Base-by-base conservation (phyloP, 2,888 invertebrate species). In the Andrena trimmerana region DNA sequence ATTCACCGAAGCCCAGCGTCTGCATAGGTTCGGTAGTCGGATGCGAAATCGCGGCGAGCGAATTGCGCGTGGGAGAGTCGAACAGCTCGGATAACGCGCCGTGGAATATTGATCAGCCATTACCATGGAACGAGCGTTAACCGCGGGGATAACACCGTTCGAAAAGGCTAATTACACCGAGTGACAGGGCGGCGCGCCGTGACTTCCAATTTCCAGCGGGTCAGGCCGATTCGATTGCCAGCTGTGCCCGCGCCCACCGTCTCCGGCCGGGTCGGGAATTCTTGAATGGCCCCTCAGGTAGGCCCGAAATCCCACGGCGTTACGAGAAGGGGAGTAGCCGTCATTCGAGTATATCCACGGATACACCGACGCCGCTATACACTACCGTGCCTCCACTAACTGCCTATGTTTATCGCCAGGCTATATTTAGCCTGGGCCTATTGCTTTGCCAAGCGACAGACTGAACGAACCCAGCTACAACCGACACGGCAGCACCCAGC, bases 391-490 rank as follows among this genome's bases (percentile, higher is more conserved):
- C 89, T 90, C 81, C 89, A 91, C 91, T 92, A 92, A 92, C 92
- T 92, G 92, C 89, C 89, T 88, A 90, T 93, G 91, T 93, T 93
- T 93, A 93, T 93, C 93, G 92, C 88, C 84, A 83, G 73, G 90
- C 92, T 93, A 93, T 92, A 92, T 93, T 92, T 93, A 93, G 92
- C 87, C 85, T 86, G 87, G 90, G 89, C 91, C 42, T 91, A 90
- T 93, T 91, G 91, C 92, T 91, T 88, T 86, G 91, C 90, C 90
- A 87, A 92, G 90, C 91, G 89, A 89, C 89, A 87, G 88, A 89
- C 86, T 76, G 87, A 87, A 78, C 88, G 88, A 87, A 82, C 68
- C 42, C 77, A 81, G 74, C 63, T 66, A 86, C 73, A 66, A 70
- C 70, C 63, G 66, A 67, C 71, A 80, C 72, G 65, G 63, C 73